phyloP scores from a whole-genome alignment of 2,113 vertebrate species.

The Amphilophus citrinellus region DNA sequence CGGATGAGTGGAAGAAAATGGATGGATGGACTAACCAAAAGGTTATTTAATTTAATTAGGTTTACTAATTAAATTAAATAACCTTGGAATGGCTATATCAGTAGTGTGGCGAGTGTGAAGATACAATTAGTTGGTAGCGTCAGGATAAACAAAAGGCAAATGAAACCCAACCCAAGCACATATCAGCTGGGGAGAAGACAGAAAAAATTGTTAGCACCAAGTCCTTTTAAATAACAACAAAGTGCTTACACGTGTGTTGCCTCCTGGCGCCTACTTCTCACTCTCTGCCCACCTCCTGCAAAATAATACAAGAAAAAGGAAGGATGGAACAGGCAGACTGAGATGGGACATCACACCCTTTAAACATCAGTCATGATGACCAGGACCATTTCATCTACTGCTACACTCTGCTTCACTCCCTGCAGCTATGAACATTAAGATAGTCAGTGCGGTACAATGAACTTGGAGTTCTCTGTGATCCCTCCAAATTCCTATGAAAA shows the following conservation, averaged over 20 bases:
- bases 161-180: background rate
- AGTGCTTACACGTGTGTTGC: background rate
- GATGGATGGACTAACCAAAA: background rate
- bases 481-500: background rate
- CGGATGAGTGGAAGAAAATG: too few species aligned
- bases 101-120: background rate
- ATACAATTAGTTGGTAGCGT: background rate
- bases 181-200: background rate
- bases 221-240: background rate
- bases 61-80: background rate
- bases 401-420: background rate
- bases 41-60: background rate
- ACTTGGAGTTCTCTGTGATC: background rate
- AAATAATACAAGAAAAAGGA: too few species aligned
- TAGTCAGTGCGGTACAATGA: background rate
- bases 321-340: too few species aligned
- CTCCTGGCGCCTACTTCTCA: background rate
- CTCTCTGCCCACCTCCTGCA: background rate
- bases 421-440: background rate
- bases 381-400: background rate
- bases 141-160: background rate
- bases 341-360: background rate
- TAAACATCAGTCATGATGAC: background rate
- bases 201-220: background rate
- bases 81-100: background rate